These are phyloP conservation scores for Drosophila ironensis DNA, from an alignment of 1,140 invertebrate genomes.

Conservation along the genomic window DNA sequence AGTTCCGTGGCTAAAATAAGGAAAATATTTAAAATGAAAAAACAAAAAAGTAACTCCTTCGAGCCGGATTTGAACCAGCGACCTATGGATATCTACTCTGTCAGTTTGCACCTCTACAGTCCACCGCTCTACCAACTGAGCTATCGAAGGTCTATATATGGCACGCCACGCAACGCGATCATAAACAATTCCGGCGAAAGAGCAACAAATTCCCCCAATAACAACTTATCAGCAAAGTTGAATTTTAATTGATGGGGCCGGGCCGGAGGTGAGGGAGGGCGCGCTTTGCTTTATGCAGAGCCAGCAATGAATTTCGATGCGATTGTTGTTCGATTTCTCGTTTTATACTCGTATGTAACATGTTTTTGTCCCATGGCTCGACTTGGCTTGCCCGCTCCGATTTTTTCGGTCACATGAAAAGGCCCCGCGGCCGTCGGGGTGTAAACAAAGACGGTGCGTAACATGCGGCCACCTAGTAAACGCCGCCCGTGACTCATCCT, in stretches of 20 bases:
- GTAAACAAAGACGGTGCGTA: constrained; percentile 47
- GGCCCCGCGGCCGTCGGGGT: constrained; percentile 34
- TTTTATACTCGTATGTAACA: neutral
- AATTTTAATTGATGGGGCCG: constrained; percentile 29
- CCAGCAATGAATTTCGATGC: constrained; percentile 35
- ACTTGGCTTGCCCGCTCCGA: too few relatives aligned
- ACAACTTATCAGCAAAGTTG: constrained; percentile 32
- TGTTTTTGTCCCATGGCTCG: neutral
- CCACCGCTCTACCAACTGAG: constrained; percentile 95
- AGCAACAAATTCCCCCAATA: too few relatives aligned
- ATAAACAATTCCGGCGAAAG: constrained; percentile 17
- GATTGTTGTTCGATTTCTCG: constrained; percentile 24
- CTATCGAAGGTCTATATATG: constrained; percentile 86
- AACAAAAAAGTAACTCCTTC: constrained; percentile 82
- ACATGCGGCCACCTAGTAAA: constrained; percentile 60
- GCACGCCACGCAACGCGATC: constrained; percentile 22
- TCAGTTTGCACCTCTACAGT: constrained; percentile 87
- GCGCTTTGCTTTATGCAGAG: constrained; percentile 48
- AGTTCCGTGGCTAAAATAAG: too few relatives aligned
- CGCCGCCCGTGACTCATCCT: constrained; percentile 34
- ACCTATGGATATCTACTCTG: constrained; percentile 89
- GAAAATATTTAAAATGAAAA: neutral
- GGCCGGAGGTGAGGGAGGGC: neutral
- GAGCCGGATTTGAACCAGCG: constrained; percentile 89
- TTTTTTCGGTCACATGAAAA: constrained; percentile 59